phyloP scores from a whole-genome alignment of 2,113 vertebrate species.

The Myotis yumanensis region DNA sequence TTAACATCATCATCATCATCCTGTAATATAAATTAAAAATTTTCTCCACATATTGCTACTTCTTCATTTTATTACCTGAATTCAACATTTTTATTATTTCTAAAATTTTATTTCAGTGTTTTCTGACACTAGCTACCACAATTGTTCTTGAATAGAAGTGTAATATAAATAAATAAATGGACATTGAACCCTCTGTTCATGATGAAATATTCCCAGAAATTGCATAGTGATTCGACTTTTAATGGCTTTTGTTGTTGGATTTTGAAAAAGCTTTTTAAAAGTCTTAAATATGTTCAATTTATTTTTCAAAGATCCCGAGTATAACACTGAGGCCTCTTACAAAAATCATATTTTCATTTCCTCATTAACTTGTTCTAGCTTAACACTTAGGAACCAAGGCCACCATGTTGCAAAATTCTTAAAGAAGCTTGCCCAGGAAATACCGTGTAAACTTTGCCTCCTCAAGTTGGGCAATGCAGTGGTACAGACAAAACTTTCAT shows the following conservation, averaged over 20 bases:
- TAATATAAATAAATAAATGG: slow-evolving; percentile 38
- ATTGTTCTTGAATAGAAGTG: slow-evolving; percentile 37
- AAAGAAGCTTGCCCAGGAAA: slow-evolving; percentile 7
- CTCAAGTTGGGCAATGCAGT: neutral
- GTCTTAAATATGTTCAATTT: slow-evolving; percentile 33
- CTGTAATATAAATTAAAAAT: neutral
- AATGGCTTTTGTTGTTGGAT: slow-evolving; percentile 48
- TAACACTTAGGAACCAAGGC: slow-evolving; percentile 1
- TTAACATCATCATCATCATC: neutral
- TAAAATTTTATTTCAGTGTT: slow-evolving; percentile 29
- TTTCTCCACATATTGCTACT: slow-evolving; percentile 25
- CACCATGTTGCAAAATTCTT: slow-evolving; percentile 45
- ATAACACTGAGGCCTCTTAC: slow-evolving; percentile 29
- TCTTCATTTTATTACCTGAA: slow-evolving; percentile 47
- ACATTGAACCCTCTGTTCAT: slow-evolving; percentile 39
- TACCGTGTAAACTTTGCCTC: slow-evolving; percentile 9
- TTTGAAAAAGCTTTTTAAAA: slow-evolving; percentile 52
- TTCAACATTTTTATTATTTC: slow-evolving; percentile 48
- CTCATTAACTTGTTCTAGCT: slow-evolving; percentile 29
- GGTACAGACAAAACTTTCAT: neutral
- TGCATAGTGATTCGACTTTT: slow-evolving; percentile 50
- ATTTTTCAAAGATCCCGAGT: slow-evolving; percentile 47
- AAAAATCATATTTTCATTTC: slow-evolving; percentile 56
- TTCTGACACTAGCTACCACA: slow-evolving; percentile 21
- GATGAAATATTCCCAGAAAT: slow-evolving; percentile 56